A percentile compares a stretch with the other conserved stretches of the same genome.
Conservation (phyloP, 2,797 vertebrate genomes). For the Calcarius lapponicus region DNA sequence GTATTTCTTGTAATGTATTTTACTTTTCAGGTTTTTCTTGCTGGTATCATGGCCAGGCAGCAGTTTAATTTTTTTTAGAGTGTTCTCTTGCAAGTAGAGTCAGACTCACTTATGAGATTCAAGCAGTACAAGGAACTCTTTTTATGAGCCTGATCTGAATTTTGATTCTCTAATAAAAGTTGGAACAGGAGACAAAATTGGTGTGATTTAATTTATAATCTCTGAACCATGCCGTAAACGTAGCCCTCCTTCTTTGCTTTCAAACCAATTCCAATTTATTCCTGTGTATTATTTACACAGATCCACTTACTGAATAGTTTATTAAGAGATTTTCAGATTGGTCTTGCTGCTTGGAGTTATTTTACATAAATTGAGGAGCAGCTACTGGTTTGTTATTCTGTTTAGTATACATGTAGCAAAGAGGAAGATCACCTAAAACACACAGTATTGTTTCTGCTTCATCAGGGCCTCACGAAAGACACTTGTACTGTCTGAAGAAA, state of each 20-base stretch:
- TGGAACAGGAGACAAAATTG: constrained; percentile 46
- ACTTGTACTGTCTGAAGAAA: background rate
- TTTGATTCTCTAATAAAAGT: constrained; percentile 55
- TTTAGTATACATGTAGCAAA: background rate
- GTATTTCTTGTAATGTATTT: background rate
- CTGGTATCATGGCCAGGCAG: background rate
- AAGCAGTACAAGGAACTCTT: constrained; percentile 2
- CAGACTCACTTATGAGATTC: background rate
- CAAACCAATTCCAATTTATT: constrained; percentile 10
- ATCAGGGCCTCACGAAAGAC: background rate
- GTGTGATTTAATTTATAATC: constrained; percentile 51
- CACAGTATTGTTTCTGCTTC: background rate
- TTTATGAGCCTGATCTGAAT: constrained; percentile 50
- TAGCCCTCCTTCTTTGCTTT: background rate
- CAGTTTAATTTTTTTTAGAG: background rate
- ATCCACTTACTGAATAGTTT: constrained; percentile 45
- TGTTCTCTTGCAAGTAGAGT: background rate
- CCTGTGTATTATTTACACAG: constrained; percentile 16
- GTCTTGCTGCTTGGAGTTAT: background rate
- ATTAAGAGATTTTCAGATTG: constrained; percentile 33
- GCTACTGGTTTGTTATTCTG: background rate
- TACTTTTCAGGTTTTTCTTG: background rate
- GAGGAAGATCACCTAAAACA: background rate
- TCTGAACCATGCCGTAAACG: background rate
- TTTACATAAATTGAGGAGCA: constrained; percentile 10